Percentiles rank a stretch among this genome's conserved stretches.
phyloP scores from a whole-genome alignment of 2,113 vertebrate genomes.

The Indicator indicator region DNA sequence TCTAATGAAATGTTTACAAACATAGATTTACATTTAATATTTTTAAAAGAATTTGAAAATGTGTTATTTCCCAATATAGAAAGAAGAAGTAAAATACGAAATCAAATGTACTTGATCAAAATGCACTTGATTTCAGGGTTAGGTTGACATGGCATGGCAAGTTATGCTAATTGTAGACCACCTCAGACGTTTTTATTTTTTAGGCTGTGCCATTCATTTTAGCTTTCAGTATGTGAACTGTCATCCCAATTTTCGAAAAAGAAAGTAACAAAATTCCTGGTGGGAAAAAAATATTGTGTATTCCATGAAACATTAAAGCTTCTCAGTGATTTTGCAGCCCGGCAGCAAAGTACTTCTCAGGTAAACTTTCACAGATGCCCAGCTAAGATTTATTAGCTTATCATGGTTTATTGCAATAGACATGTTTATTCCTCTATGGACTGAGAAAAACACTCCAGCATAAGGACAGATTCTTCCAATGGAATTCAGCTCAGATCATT shows the following conservation, averaged over 20 bases:
- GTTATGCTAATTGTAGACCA: background rate
- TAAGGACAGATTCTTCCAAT: background rate
- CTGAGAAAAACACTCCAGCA: background rate
- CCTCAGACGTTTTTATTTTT: background rate
- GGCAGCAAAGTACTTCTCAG: background rate
- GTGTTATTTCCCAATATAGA: background rate
- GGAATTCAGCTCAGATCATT: background rate
- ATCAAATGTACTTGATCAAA: background rate
- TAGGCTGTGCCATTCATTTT: background rate
- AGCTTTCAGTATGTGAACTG: background rate
- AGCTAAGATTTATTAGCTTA: background rate
- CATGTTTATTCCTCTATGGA: rapidly evolving
- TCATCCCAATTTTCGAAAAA: background rate
- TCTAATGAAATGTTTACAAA: background rate
- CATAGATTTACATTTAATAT: background rate
- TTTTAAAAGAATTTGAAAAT: background rate
- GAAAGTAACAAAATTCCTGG: background rate
- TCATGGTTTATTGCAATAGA: background rate
- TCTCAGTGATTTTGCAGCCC: background rate
- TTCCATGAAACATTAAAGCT: background rate
- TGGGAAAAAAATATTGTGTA: background rate
- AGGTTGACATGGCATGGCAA: background rate
- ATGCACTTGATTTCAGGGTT: background rate
- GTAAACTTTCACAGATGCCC: background rate
- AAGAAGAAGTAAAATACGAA: background rate